phyloP scores from a whole-genome alignment of 2,888 invertebrate genomes.

The Hirtodrosophila cameraria region DNA sequence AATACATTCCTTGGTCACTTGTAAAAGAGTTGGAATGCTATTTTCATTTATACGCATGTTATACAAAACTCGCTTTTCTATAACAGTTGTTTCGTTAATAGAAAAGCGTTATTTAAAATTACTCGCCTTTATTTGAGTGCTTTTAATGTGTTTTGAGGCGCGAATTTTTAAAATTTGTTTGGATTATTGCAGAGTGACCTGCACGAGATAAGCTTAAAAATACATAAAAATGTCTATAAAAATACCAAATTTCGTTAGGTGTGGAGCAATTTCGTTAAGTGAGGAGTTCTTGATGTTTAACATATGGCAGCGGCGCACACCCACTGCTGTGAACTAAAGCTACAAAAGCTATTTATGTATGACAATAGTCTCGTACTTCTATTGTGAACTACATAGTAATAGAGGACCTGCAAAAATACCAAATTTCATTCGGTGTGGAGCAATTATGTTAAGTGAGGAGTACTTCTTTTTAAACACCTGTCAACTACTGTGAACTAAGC shows the following conservation, averaged over 20 bases:
- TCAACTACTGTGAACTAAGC: conserved; percentile 43
- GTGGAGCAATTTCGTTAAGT: neutral
- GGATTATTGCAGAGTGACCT: too few species aligned
- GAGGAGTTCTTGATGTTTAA: neutral
- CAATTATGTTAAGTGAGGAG: neutral
- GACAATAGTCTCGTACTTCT: conserved; percentile 22
- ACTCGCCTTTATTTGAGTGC: too few species aligned
- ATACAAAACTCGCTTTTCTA: too few species aligned
- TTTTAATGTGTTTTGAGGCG: neutral
- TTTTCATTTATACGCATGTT: too few species aligned
- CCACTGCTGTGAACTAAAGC: conserved; percentile 46
- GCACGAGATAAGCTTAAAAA: neutral
- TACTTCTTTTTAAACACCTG: conserved; percentile 5
- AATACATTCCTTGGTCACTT: conserved; percentile 6
- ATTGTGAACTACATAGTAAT: conserved; percentile 49
- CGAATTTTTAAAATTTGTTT: neutral
- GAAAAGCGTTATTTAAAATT: too few species aligned
- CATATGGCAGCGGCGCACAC: too few species aligned
- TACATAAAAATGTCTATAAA: neutral
- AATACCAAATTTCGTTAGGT: neutral
- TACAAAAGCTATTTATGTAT: conserved; percentile 7
- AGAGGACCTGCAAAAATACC: conserved; percentile 16
- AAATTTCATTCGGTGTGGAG: neutral
- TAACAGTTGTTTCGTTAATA: too few species aligned
- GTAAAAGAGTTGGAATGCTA: too few species aligned